These are phyloP conservation scores for Orycteropus afer DNA, from an alignment of 2,113 vertebrate species.

Conservation along the genomic window DNA sequence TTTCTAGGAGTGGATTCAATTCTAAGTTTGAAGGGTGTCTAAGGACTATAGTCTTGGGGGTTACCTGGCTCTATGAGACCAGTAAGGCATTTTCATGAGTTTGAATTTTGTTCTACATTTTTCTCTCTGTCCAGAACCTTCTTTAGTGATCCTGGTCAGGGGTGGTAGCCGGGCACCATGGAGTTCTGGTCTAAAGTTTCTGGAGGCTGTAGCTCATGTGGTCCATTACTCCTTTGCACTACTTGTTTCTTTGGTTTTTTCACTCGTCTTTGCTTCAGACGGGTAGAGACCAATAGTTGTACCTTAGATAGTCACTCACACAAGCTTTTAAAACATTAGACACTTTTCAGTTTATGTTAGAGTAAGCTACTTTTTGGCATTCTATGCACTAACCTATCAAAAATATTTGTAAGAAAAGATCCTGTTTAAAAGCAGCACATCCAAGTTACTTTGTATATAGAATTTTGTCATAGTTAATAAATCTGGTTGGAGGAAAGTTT, in stretches of 20 bases:
- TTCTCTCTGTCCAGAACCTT: not conserved
- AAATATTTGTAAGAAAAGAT: not conserved
- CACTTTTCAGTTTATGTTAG: not conserved
- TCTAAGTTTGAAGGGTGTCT: not conserved
- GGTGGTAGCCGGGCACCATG: not conserved
- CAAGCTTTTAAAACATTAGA: not conserved
- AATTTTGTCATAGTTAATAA: constrained; percentile 69
- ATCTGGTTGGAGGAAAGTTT: constrained; percentile 53
- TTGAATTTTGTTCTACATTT: too few species aligned
- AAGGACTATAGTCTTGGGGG: not conserved
- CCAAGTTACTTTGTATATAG: not conserved
- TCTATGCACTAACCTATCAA: not conserved
- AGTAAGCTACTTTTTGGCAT: constrained; percentile 16
- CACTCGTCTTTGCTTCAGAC: not conserved
- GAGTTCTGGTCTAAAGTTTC: not conserved
- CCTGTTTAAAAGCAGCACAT: not conserved
- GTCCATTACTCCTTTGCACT: not conserved
- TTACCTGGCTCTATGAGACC: not conserved
- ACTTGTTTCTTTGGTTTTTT: not conserved
- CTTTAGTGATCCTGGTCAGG: not conserved
- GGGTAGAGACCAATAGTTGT: not conserved
- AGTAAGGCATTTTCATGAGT: too few species aligned
- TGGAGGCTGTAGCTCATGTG: not conserved
- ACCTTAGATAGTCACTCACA: not conserved
- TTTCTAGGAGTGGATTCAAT: too few species aligned